A percentile compares a stretch with the other conserved stretches of the same genome.
These are phyloP conservation scores for Agriopis marginaria DNA, from an alignment of 2,888 invertebrate species.

Conservation along the genomic window DNA sequence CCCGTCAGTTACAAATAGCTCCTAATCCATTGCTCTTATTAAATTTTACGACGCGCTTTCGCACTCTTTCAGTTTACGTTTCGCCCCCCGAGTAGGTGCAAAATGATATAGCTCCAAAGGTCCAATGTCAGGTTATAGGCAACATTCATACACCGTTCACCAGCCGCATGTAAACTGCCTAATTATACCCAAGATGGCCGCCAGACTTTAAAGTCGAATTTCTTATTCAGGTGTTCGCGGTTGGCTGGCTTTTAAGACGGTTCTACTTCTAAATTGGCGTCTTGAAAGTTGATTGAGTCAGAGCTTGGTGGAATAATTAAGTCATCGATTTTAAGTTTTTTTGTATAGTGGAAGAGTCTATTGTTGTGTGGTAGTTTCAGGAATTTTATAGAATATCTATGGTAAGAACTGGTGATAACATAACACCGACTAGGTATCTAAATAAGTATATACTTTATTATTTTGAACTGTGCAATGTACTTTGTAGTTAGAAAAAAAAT, in stretches of 20 bases:
- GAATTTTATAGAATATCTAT: no score
- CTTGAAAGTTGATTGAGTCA: constrained; percentile 41
- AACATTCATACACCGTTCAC: constrained; percentile 81
- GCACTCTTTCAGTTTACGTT: constrained; percentile 54
- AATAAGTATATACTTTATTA: no score
- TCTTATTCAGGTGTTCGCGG: constrained; percentile 58
- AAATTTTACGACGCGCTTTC: constrained; percentile 74
- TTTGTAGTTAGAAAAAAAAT: no score
- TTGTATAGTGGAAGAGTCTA: background rate
- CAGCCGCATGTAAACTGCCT: constrained; percentile 81
- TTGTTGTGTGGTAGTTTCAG: background rate
- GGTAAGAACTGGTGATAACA: no score
- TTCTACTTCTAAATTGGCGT: constrained; percentile 33
- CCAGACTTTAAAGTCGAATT: constrained; percentile 35
- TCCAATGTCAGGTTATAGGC: constrained; percentile 86
- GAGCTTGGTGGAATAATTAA: constrained; percentile 31
- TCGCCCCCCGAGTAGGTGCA: constrained; percentile 72
- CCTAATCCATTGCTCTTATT: constrained; percentile 57
- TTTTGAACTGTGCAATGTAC: no score
- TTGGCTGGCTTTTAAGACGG: constrained; percentile 55
- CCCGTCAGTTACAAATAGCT: constrained; percentile 33
- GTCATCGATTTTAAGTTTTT: constrained; percentile 17
- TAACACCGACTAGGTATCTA: no score
- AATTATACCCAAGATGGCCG: constrained; percentile 82
- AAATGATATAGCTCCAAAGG: constrained; percentile 84